Conservation (phyloP, 2,113 vertebrate genomes). For the human (Homo sapiens) region GRCh38 chr5:163455001-163455500, state of each 20-base stretch:
- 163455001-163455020: not conserved
- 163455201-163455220: not conserved
- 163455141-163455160: not conserved
- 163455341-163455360: not conserved
- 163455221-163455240: not conserved
- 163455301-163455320: not conserved
- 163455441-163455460: not conserved
- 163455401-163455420: not conserved
- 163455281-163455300: not conserved
- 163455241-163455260: not conserved
- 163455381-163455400: not conserved
- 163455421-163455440: not conserved
- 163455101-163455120: not conserved
- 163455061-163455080: not conserved
- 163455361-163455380: not conserved
- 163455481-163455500: not conserved
- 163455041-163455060: not conserved
- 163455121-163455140: not conserved
- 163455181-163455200: not conserved
- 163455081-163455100: not conserved
- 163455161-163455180: not conserved
- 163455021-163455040: not conserved
- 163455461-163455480: not conserved
- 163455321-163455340: not conserved
- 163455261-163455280: not conserved